These are phyloP conservation scores for Cactoblastis cactorum DNA, from an alignment of 2,888 invertebrate genomes.

Conservation along the genomic window DNA sequence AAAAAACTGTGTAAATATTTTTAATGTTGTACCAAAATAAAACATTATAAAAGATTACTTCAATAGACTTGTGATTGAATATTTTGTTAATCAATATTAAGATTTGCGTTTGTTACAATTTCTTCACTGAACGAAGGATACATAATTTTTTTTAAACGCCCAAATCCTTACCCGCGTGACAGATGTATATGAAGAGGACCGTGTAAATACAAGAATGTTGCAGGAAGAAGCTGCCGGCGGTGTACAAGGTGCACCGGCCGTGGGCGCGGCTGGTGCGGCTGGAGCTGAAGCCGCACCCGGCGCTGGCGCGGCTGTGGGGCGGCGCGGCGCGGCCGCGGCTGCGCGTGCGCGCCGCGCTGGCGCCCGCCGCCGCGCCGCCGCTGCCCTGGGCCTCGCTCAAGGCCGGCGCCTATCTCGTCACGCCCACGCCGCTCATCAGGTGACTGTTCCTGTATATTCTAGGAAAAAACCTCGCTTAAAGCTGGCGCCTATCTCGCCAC, in stretches of 20 bases:
- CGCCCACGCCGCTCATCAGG: constrained; percentile 75
- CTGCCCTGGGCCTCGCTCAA: constrained; percentile 87
- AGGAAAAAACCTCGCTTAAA: constrained; percentile 64
- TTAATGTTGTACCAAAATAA: no score
- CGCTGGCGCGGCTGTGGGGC: constrained; percentile 83
- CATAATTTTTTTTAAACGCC: no score
- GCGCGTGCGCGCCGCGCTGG: constrained; percentile 83
- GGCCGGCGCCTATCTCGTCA: constrained; percentile 87
- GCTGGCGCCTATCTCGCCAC: constrained; percentile 88
- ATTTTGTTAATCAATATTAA: no score
- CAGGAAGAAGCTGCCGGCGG: constrained; percentile 85
- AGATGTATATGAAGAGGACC: no score
- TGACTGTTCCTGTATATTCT: constrained; percentile 18
- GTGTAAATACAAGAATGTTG: no score
- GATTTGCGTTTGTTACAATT: no score
- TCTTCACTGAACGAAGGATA: no score
- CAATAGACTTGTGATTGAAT: no score
- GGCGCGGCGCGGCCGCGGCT: constrained; percentile 84
- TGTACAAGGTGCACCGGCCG: constrained; percentile 87
- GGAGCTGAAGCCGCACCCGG: constrained; percentile 92
- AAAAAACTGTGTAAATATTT: no score
- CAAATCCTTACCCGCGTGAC: no score
- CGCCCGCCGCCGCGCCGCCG: constrained; percentile 91
- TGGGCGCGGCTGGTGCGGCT: constrained; percentile 82
- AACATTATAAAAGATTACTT: no score